Percentiles rank a stretch among this genome's conserved stretches.
These are phyloP conservation scores for Phasianus colchicus DNA, from an alignment of 2,113 vertebrate species.

Conservation along the genomic window DNA sequence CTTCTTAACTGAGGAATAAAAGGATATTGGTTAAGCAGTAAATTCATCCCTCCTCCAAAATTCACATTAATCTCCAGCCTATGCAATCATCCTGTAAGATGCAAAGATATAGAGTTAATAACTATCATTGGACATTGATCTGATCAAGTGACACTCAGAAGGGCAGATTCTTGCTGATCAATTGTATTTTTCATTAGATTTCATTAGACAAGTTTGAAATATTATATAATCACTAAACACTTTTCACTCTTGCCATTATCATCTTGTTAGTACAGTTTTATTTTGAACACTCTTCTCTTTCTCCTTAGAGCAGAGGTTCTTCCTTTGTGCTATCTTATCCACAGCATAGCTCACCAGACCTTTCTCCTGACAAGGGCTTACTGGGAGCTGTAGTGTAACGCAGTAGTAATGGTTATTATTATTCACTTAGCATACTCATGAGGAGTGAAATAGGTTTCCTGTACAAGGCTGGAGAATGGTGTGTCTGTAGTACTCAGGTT, in stretches of 20 bases:
- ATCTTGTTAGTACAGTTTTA: not conserved
- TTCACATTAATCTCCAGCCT: not conserved
- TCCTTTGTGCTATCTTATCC: not conserved
- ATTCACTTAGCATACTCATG: not conserved
- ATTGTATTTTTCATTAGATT: not conserved
- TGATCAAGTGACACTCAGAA: not conserved
- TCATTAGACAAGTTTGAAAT: not conserved
- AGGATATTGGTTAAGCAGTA: not conserved
- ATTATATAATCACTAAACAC: not conserved
- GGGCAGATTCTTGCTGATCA: not conserved
- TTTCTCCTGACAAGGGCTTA: not conserved
- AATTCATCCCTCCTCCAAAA: not conserved
- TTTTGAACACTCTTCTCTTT: not conserved
- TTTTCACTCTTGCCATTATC: not conserved
- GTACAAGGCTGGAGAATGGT: not conserved
- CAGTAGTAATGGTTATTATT: not conserved
- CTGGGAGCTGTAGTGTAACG: not conserved
- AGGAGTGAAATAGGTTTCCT: not conserved
- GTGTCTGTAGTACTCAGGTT: not conserved
- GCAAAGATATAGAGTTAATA: not conserved
- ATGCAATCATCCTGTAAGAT: fast-evolving
- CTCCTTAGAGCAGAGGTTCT: not conserved
- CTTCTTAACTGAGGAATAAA: not conserved
- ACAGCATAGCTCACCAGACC: fast-evolving
- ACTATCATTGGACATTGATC: not conserved